A percentile compares a stretch with the other conserved stretches of the same genome.
These are phyloP conservation scores for Tethea ocularis DNA, from an alignment of 2,888 invertebrate species.

Conservation along the genomic window DNA sequence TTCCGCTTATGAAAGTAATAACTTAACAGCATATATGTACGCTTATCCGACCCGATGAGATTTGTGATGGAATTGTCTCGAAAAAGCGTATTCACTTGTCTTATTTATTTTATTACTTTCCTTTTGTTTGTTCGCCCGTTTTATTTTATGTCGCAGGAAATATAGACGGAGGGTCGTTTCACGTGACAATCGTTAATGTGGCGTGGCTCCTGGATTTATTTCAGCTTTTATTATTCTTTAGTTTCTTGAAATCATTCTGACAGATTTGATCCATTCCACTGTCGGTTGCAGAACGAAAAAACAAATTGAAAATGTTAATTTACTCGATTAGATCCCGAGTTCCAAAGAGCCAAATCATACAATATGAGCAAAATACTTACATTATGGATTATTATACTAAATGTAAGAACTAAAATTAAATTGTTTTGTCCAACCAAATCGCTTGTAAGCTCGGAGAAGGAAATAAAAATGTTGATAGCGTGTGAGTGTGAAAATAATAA, in stretches of 20 bases:
- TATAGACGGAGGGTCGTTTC: not conserved
- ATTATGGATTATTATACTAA: too few relatives aligned
- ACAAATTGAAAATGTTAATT: too few relatives aligned
- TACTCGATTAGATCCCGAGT: too few relatives aligned
- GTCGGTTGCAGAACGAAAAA: too few relatives aligned
- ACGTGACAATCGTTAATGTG: conserved; percentile 3
- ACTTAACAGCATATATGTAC: conserved; percentile 42
- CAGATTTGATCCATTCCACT: too few relatives aligned
- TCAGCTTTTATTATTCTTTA: not conserved
- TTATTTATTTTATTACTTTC: conserved; percentile 19
- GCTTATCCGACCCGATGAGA: conserved; percentile 25
- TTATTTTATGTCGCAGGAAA: conserved; percentile 9
- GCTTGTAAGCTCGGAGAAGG: too few relatives aligned
- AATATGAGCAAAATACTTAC: too few relatives aligned
- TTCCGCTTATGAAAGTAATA: conserved; percentile 53
- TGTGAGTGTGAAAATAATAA: not conserved
- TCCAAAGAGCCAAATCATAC: too few relatives aligned
- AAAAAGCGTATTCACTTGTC: conserved; percentile 17
- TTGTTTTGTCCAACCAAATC: too few relatives aligned
- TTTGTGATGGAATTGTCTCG: conserved; percentile 30
- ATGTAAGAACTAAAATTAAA: too few relatives aligned
- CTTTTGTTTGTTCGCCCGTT: conserved; percentile 17
- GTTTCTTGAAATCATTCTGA: too few relatives aligned
- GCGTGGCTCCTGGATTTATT: not conserved
- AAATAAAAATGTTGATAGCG: not conserved